Evolutionary conservation across 2,797 vertebrate genomes (phyloP), one percentile per base, ranked within the genome.

Genomic region (Anas capensis): DNA sequence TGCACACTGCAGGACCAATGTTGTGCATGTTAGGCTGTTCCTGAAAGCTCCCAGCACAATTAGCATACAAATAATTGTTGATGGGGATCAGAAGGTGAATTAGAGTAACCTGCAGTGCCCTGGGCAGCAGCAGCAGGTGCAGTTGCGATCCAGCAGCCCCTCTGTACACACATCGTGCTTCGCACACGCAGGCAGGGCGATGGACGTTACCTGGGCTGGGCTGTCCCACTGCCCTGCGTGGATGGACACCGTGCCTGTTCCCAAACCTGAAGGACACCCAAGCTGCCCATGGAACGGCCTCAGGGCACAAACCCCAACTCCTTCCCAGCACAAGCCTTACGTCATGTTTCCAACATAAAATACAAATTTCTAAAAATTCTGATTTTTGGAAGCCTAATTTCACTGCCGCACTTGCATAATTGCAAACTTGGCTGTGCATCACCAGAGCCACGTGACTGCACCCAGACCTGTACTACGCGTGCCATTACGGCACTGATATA

Each of bases 261-360:
- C 57, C 1, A 0, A 72, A 68, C 1, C 29, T 1, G 2, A 65
- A 40, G 0, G 0, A 8, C 1, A 13, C 5, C 14, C 0, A 0
- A 8, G 54, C 49, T 51, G 49, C 49, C 49, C 49, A 27, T 15
- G 14, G 49, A 26, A 51, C 26, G 5, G 49, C 26, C 14, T 64
- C 61, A 64, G 8, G 24, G 44, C 15, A 54, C 19, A 42, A 38
- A 70, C 17, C 44, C 56, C 7, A 18, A 54, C 20, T 5, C 49
- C 6, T 3, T 14, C 46, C 6, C 70, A 61, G 42, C 31, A 13
- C 0, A 1, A 72, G 38, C 44, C 44, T 48, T 15, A 49, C 2
- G 18, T 36, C 29, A 65, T 36, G 4, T 26, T 92, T 48, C 14
- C 1, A 29, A 33, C 54, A 53, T 61, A 23, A 69, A 36, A 42